Base-by-base conservation (phyloP, 2,797 vertebrate genomes). In the Huso huso region DNA sequence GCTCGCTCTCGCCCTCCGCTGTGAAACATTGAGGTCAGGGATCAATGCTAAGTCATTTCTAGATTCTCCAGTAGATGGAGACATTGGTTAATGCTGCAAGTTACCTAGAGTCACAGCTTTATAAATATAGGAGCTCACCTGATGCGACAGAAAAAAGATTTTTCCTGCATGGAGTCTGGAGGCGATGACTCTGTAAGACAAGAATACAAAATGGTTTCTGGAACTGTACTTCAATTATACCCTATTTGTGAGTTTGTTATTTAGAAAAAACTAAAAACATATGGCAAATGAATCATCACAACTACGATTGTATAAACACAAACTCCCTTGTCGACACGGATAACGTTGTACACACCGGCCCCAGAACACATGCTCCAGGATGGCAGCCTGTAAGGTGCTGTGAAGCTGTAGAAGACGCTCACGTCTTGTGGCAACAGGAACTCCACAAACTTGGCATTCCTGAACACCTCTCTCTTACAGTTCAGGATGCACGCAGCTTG, bases 81-180 rank as follows among this genome's bases (percentile, higher is more conserved):
- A 37, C 37, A 37, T 37, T 13, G 49, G 8, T 51, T 62, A 7
- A 3, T 6, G 53, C 52, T 9, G 52, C 52, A 9, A 18, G 10
- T 15, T 73, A 77, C 37, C 75, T 3, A 70, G 49, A 23, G 6
- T 70, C 49, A 68, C 18, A 48, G 37, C 60, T 23, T 10, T 23
- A 0, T 7, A 8, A 63, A 49, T 18, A 57, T 13, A 11, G 48
- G 49, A 15, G 57, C 89, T 85, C 70, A 92, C 93, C 92, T 89
- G 77, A 98, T 93, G 49, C 94, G 88, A 73, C 94, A 97, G 91
- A 96, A 97, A 83, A 98, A 95, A 71, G 93, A 91, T 72, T 95
- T 97, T 87, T 92, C 92, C 68, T 91, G 91, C 7, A 90, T 87
- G 71, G 80, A 89, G 49, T 94, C 90, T 48, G 81, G 83, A 0